Conservation (phyloP, 2,888 invertebrate species). For the Axea sp. region DNA sequence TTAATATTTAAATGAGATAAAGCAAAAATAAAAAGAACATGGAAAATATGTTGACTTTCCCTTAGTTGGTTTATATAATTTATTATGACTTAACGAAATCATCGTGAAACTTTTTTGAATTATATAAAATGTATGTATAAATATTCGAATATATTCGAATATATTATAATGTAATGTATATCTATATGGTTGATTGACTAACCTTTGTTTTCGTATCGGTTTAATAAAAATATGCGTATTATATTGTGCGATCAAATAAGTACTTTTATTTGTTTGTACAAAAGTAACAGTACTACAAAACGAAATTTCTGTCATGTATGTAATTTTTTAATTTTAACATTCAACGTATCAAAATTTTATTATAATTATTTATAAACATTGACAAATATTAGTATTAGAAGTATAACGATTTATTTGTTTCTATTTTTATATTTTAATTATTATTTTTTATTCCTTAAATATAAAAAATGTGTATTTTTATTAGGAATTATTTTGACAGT, state of each 20-base stretch:
- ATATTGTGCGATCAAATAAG: conserved; percentile 64
- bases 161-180: conserved; percentile 71
- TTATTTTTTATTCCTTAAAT: no score
- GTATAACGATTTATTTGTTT: conserved; percentile 14
- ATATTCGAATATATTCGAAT: conserved; percentile 68
- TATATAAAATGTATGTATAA: conserved; percentile 43
- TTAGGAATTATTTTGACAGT: no score
- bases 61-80: conserved; percentile 68
- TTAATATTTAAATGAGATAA: conserved; percentile 61
- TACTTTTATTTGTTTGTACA: conserved; percentile 56
- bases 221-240: conserved; percentile 74
- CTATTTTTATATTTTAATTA: neutral
- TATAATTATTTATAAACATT: conserved; percentile 42
- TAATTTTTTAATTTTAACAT: conserved; percentile 22
- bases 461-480: no score
- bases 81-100: conserved; percentile 56
- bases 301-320: conserved; percentile 19
- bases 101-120: conserved; percentile 27
- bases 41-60: conserved; percentile 15
- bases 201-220: conserved; percentile 75
- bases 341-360: conserved; percentile 36
- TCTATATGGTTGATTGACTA: conserved; percentile 70
- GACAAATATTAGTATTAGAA: conserved; percentile 26
- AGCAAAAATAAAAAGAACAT: conserved; percentile 20
- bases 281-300: conserved; percentile 51